A percentile compares a stretch with the other conserved stretches of the same genome.
These are phyloP conservation scores for Apostichopus japonicus DNA, from an alignment of 35 echinoderm and acorn worm genomes.

Conservation along the genomic window DNA sequence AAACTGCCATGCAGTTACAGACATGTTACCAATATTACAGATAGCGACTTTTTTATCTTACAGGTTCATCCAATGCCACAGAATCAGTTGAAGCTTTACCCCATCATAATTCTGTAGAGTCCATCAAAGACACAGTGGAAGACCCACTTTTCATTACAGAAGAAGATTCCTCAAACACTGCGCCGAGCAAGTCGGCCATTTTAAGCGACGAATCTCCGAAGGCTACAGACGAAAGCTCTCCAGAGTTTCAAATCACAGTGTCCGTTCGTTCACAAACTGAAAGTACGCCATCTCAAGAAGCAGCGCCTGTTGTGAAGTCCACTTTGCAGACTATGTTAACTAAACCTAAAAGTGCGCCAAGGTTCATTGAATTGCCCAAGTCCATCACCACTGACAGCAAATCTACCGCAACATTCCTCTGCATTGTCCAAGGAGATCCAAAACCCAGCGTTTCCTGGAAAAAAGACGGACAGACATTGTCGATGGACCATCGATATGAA, in stretches of 20 bases:
- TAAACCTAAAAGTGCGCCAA: constrained; percentile 42
- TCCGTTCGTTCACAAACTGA: constrained; percentile 23
- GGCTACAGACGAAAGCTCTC: neutral
- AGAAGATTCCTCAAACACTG: constrained; percentile 1
- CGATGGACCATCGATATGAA: constrained; percentile 62
- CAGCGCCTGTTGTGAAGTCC: neutral
- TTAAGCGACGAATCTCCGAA: neutral
- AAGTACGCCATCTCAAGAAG: neutral
- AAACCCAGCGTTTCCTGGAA: constrained; percentile 76
- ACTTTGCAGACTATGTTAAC: neutral
- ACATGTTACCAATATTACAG: too few species aligned
- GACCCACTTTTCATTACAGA: constrained; percentile 35
- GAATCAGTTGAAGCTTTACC: neutral
- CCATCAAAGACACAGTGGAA: neutral
- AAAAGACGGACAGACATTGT: constrained; percentile 57
- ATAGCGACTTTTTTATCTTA: too few species aligned
- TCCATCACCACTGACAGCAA: constrained; percentile 60
- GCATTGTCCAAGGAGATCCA: constrained; percentile 77
- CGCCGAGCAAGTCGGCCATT: neutral
- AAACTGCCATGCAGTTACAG: too few species aligned
- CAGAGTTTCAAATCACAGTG: constrained; percentile 37
- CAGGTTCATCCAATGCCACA: neutral
- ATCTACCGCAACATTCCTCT: constrained; percentile 63
- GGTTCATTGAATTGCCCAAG: constrained; percentile 71
- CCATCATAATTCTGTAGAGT: constrained; percentile 3